Conservation (phyloP, 2,888 invertebrate species). For the Xanthia icteritia region DNA sequence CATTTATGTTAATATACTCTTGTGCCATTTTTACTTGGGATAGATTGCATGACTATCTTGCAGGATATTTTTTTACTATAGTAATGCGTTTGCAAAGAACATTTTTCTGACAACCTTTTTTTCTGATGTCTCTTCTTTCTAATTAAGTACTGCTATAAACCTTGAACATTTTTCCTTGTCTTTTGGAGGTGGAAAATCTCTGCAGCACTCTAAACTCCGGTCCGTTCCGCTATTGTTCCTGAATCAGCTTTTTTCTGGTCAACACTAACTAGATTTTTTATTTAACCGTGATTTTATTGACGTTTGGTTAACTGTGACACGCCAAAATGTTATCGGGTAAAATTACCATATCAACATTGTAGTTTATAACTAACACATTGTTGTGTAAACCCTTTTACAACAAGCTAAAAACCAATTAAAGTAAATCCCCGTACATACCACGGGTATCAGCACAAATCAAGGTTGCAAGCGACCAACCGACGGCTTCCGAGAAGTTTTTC, state of each 20-base stretch:
- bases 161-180: neutral
- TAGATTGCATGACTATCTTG: neutral
- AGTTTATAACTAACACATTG: neutral
- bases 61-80: neutral
- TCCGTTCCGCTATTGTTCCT: neutral
- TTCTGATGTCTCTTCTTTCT: neutral
- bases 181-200: neutral
- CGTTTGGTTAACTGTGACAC: neutral
- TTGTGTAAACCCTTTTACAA: neutral
- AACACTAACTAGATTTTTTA: neutral
- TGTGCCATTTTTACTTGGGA: neutral
- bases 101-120: neutral
- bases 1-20: neutral
- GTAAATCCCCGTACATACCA: conserved; percentile 37
- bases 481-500: conserved; percentile 58
- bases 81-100: neutral
- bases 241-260: neutral
- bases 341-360: conserved; percentile 2
- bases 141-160: neutral
- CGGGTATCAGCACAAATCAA: conserved; percentile 28
- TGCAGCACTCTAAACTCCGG: neutral
- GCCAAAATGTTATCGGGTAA: neutral
- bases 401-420: neutral
- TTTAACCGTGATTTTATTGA: neutral
- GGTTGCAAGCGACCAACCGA: conserved; percentile 9